Base-by-base conservation (phyloP, 2,888 invertebrate genomes). In the Dynastes hyllus region DNA sequence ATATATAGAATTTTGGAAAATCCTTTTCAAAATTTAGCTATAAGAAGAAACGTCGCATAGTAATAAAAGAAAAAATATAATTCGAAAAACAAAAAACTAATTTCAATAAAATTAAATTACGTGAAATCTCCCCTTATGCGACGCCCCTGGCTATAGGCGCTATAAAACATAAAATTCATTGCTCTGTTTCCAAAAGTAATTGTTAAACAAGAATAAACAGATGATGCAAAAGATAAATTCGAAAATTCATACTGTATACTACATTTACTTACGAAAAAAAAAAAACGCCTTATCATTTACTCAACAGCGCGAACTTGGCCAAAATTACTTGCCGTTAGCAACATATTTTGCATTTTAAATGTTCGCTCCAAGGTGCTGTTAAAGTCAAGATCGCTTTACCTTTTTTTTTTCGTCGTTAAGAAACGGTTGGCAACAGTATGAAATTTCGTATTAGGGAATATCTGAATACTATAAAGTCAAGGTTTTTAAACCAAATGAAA, bases 11-110 rank as follows among this genome's bases (percentile, higher is more conserved):
- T 66, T 66, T 45, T 66, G 66, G 66, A 66, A 66, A 66, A 66
- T 66, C 66, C 66, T 66, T 66, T 66, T 66, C 66, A 66, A 45
- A 65, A 66, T 40, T 40, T 40, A 66, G 66, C 66, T 66, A 66
- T 66, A 66, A 66, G 66, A 66, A 66, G 66, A n/a, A 13, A 66
- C 66, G 66, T 66, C 66, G 66, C 66, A 66, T 16, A 13, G 9
- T 45, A 2, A 8, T 45, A 45, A 45, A 45, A 45, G 8, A 37
- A 40, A 37, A 66, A 45, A 29, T 3, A n/a, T n/a, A 40, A 65
- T 65, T 65, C 32, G 9, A 13, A 27, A 32, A 29, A 11, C 8
- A 63, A 9, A 63, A 63, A 63, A 22, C 2, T 2, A 40, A 66
- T 13, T 40, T n/a, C 0, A 32, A 37, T 65, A 9, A 65, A 65